These are phyloP conservation scores for Ornithoptera priamus DNA, from an alignment of 2,888 invertebrate species.

Conservation along the genomic window DNA sequence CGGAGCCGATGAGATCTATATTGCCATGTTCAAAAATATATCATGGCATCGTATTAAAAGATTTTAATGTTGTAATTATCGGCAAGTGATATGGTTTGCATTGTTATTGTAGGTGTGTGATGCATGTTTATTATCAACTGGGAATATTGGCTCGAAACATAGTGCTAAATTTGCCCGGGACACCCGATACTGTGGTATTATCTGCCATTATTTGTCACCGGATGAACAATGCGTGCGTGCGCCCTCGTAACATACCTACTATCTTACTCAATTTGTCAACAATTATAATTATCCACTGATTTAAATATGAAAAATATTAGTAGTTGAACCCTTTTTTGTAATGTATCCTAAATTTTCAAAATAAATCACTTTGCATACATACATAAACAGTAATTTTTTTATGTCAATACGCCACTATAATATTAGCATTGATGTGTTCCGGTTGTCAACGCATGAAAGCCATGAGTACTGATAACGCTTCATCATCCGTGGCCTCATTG, in stretches of 20 bases:
- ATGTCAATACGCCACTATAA: too few relatives aligned
- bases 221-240: conserved; percentile 70
- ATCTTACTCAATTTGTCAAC: conserved; percentile 70
- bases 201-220: conserved; percentile 78
- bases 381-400: too few relatives aligned
- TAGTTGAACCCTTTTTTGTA: too few relatives aligned
- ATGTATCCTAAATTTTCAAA: too few relatives aligned
- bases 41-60: conserved; percentile 13
- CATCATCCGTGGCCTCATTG: too few relatives aligned
- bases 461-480: too few relatives aligned
- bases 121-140: conserved; percentile 72
- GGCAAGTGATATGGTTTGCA: conserved; percentile 21
- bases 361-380: too few relatives aligned
- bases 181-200: conserved; percentile 78
- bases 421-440: too few relatives aligned
- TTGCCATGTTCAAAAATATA: neutral
- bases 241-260: conserved; percentile 57
- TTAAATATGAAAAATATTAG: conserved; percentile 1
- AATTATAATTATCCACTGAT: conserved; percentile 40
- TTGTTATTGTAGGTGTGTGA: conserved; percentile 44
- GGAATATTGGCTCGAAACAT: conserved; percentile 75
- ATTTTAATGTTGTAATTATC: conserved; percentile 28
- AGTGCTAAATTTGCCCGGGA: conserved; percentile 72
- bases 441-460: too few relatives aligned
- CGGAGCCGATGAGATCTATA: neutral